phyloP scores from a whole-genome alignment of 2,797 vertebrate species.

The Myotis vivesi region DNA sequence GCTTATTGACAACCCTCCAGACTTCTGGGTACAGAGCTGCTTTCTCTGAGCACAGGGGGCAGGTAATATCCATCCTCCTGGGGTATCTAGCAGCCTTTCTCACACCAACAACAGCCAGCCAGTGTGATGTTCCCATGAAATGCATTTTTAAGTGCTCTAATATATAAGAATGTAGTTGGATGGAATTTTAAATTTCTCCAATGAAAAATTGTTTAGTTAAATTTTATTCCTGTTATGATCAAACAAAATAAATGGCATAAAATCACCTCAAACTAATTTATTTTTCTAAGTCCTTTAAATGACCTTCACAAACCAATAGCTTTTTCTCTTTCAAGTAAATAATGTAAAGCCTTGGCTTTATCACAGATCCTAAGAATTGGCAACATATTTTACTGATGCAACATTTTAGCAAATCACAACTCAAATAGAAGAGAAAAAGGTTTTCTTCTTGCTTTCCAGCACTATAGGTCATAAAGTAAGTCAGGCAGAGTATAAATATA shows the following conservation, averaged over 20 bases:
- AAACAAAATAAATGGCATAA: constrained; percentile 2
- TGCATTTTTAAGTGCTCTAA: neutral
- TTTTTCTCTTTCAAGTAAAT: constrained; percentile 40
- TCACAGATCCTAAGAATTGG: constrained; percentile 18
- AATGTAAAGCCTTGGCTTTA: neutral
- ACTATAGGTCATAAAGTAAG: neutral
- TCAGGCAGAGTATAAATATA: neutral
- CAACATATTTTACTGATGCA: neutral
- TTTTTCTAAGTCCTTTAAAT: constrained; percentile 44
- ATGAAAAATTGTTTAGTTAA: neutral
- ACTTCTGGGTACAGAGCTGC: neutral
- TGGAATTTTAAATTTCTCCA: neutral
- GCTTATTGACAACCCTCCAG: neutral
- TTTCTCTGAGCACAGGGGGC: neutral
- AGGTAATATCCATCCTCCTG: neutral
- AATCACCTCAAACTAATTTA: neutral
- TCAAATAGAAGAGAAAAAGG: constrained; percentile 11
- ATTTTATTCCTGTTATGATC: neutral
- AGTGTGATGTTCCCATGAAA: neutral
- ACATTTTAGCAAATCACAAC: neutral
- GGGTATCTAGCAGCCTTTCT: neutral
- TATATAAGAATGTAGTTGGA: neutral
- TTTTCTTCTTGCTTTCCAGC: constrained; percentile 4
- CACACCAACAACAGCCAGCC: neutral
- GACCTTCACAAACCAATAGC: neutral